Evolutionary conservation across 2,888 invertebrate species (phyloP).

Genomic region (Cyrtodaria siliqua): DNA sequence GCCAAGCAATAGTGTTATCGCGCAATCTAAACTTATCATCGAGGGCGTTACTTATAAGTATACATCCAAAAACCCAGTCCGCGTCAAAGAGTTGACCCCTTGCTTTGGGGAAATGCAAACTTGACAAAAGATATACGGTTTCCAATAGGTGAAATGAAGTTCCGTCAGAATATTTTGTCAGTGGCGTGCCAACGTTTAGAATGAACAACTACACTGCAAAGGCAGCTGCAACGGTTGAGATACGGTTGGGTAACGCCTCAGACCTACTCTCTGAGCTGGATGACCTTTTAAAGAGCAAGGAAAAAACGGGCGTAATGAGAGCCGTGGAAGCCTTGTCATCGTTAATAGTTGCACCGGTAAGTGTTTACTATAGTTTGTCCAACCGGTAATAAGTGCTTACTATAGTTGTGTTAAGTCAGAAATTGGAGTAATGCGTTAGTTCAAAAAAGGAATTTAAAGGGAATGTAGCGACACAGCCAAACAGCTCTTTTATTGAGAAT

Average conservation of each 20-base stretch:
- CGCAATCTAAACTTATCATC: conserved; percentile 60
- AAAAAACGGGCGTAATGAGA: conserved; percentile 64
- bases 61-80: conserved; percentile 69
- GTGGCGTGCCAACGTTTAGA: conserved; percentile 70
- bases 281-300: conserved; percentile 61
- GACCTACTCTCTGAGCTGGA: conserved; percentile 60
- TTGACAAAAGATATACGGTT: conserved; percentile 63
- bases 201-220: conserved; percentile 66
- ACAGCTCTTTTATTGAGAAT: too few species aligned
- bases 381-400: too few species aligned
- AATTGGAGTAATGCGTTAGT: too few species aligned
- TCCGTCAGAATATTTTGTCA: conserved; percentile 71
- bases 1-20: conserved; percentile 40
- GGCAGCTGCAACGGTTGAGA: conserved; percentile 59
- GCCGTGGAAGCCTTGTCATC: conserved; percentile 60
- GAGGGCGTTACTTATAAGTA: conserved; percentile 70
- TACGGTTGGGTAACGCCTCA: conserved; percentile 65
- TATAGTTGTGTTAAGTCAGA: too few species aligned
- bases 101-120: conserved; percentile 67
- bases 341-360: conserved; percentile 46
- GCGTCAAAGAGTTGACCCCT: conserved; percentile 72
- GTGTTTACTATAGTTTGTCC: too few species aligned
- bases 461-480: too few species aligned
- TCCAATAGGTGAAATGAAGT: conserved; percentile 74
- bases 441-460: too few species aligned